Conservation (phyloP, 2,797 vertebrate species). For the Nannoperca obscura region DNA sequence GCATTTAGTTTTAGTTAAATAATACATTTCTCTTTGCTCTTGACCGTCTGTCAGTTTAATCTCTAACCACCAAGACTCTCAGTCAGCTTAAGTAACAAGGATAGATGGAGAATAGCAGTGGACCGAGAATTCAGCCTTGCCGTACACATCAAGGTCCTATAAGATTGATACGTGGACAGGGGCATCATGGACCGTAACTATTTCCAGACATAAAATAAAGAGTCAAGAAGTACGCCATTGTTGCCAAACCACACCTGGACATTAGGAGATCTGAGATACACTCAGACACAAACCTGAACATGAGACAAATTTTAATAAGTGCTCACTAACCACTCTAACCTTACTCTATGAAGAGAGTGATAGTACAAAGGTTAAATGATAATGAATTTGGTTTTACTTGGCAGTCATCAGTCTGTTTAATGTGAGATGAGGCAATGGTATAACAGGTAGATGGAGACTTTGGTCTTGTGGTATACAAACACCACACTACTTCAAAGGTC, state of each 20-base stretch:
- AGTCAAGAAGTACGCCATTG: not conserved
- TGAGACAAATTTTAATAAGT: constrained; percentile 2
- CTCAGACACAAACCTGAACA: not conserved
- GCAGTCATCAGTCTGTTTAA: not conserved
- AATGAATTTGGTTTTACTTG: not conserved
- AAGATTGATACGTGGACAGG: not conserved
- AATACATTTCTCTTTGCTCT: no score
- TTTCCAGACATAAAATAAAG: not conserved
- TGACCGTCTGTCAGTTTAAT: not conserved
- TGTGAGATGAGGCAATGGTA: not conserved
- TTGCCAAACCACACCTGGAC: not conserved
- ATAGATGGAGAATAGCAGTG: not conserved
- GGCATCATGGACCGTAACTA: not conserved
- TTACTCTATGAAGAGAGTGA: not conserved
- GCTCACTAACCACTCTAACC: not conserved
- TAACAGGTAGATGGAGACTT: not conserved
- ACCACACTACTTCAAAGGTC: not conserved
- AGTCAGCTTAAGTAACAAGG: not conserved
- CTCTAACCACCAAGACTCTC: not conserved
- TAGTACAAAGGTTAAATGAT: not conserved
- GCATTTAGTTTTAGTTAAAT: not conserved
- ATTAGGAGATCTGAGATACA: not conserved
- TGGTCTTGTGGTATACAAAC: not conserved
- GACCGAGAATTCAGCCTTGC: not conserved
- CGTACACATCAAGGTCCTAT: not conserved